Evolutionary conservation across 2,888 invertebrate species (phyloP).

Genomic region (Hybos culiciformis): DNA sequence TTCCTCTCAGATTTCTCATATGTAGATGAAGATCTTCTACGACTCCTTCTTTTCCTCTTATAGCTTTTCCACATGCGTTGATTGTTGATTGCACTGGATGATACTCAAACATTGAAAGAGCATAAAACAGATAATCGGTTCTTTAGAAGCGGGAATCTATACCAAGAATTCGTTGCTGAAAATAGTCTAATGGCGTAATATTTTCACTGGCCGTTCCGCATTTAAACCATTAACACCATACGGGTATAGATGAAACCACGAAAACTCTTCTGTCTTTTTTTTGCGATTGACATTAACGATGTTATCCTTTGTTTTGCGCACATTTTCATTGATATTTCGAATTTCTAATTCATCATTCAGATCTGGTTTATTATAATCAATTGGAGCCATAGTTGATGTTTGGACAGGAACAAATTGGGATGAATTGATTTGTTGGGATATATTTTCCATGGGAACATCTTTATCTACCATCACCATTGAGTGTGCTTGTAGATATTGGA

Average conservation of each 20-base stretch:
- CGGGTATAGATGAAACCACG: conserved; percentile 7
- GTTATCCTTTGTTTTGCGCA: conserved; percentile 4
- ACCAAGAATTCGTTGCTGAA: conserved; percentile 8
- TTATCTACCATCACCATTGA: too few species aligned
- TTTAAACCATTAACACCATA: conserved; percentile 7
- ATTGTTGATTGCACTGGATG: too few species aligned
- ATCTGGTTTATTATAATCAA: conserved; percentile 1
- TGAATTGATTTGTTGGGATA: too few species aligned
- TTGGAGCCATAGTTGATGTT: conserved; percentile 8
- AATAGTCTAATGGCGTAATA: conserved; percentile 10
- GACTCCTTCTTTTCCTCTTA: too few species aligned
- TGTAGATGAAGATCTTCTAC: too few species aligned
- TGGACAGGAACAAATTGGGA: not conserved
- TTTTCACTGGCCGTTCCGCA: not conserved
- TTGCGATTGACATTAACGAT: conserved; percentile 5
- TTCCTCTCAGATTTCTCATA: too few species aligned
- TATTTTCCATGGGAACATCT: too few species aligned
- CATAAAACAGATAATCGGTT: conserved; percentile 8
- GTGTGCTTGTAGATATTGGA: too few species aligned
- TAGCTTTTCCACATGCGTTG: too few species aligned
- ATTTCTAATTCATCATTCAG: not conserved
- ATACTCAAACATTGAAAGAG: not conserved
- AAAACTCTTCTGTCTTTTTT: conserved; percentile 8
- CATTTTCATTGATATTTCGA: conserved; percentile 5
- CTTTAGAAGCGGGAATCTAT: conserved; percentile 7